Percentiles rank a stretch among this genome's conserved stretches.
Evolutionary conservation across 2,888 invertebrate species (phyloP).

Genomic region (Habroteleia sp.): DNA sequence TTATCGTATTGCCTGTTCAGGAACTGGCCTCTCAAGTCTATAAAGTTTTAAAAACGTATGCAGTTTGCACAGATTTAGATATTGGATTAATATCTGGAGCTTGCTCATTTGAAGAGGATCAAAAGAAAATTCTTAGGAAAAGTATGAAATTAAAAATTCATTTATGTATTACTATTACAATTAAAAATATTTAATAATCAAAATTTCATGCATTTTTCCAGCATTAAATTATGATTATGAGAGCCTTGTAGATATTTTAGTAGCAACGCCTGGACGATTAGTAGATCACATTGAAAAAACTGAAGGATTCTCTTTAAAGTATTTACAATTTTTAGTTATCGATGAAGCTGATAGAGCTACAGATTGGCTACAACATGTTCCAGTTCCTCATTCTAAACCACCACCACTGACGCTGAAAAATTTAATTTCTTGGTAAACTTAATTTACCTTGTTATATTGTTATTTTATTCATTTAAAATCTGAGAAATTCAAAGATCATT

Average conservation of each 20-base stretch:
- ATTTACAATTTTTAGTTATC: slow-evolving; percentile 91
- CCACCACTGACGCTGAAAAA: slow-evolving; percentile 82
- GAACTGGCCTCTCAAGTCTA: slow-evolving; percentile 95
- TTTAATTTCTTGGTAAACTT: slow-evolving; percentile 43
- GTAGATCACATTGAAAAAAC: slow-evolving; percentile 95
- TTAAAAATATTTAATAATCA: no score
- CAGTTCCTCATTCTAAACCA: slow-evolving; percentile 77
- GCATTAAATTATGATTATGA: slow-evolving; percentile 80
- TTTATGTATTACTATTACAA: no score
- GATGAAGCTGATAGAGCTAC: slow-evolving; percentile 99
- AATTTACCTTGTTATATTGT: no score
- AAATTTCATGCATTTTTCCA: slow-evolving; percentile 65
- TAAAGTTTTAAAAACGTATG: slow-evolving; percentile 89
- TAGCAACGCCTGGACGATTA: slow-evolving; percentile 96
- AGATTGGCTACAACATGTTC: slow-evolving; percentile 90
- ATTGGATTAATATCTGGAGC: slow-evolving; percentile 88
- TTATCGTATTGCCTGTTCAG: slow-evolving; percentile 96
- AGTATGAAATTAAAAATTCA: no score
- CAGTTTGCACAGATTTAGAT: slow-evolving; percentile 85
- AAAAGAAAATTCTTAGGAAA: slow-evolving; percentile 81
- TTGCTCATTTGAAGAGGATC: slow-evolving; percentile 86
- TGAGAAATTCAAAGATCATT: no score
- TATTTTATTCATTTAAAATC: no score
- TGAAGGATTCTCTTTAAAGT: slow-evolving; percentile 87
- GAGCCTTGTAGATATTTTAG: slow-evolving; percentile 90